Conservation (phyloP, 2,888 invertebrate genomes). For the Epinotia ramella region DNA sequence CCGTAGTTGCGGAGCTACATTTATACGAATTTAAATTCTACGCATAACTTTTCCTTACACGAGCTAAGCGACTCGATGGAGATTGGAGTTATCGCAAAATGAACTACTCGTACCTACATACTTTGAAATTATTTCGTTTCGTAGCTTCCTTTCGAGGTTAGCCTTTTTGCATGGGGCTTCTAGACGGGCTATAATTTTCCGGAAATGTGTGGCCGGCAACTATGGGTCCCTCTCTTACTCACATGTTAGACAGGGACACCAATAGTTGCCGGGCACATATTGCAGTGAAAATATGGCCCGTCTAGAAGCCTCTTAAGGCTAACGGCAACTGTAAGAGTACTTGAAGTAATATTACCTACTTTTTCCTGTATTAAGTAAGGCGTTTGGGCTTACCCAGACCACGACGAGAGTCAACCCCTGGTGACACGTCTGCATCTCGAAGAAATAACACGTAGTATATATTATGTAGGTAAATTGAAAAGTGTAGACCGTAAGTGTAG, state of each 20-base stretch:
- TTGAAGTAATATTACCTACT: not conserved
- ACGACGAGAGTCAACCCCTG: not conserved
- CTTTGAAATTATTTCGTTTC: constrained; percentile 19
- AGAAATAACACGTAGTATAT: not conserved
- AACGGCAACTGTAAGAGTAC: constrained; percentile 4
- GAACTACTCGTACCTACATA: not conserved
- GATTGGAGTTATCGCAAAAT: constrained; percentile 1
- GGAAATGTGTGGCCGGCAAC: too few relatives aligned
- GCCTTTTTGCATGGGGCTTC: too few relatives aligned
- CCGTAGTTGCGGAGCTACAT: constrained; percentile 42
- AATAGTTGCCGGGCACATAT: too few relatives aligned
- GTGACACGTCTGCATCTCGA: constrained; percentile 1
- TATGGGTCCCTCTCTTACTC: too few relatives aligned
- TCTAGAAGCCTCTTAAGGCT: too few relatives aligned
- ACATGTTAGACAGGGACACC: too few relatives aligned
- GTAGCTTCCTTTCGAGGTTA: constrained; percentile 24
- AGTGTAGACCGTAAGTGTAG: too few relatives aligned
- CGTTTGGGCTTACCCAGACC: constrained; percentile 21
- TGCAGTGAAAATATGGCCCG: too few relatives aligned
- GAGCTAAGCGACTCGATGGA: not conserved
- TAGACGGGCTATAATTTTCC: too few relatives aligned
- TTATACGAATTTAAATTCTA: constrained; percentile 40
- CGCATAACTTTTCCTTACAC: constrained; percentile 30
- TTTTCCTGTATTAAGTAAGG: constrained; percentile 25
- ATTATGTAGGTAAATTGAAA: too few relatives aligned